Base-by-base conservation (phyloP, 2,888 invertebrate genomes). In the Melipona bicolor region DNA sequence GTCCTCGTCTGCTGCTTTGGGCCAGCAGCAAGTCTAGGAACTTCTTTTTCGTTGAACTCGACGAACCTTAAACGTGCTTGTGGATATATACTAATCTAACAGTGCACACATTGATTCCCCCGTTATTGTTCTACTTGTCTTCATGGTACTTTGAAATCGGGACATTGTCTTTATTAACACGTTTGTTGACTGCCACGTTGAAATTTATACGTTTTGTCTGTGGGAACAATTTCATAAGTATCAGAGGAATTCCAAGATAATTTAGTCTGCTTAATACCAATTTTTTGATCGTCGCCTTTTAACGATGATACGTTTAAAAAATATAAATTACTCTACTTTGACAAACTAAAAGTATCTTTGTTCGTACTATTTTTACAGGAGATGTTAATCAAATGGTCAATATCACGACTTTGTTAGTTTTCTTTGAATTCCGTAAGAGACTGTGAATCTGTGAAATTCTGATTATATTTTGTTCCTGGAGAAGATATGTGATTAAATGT, bases 41-140 rank as follows among this genome's bases (percentile, higher is more conserved):
- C 75, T 81, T 61, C 59, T 77, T 72, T 56, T 79, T 72, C 87
- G 71, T 76, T 65, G 68, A 82, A 81, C 67, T 54, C 74, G 24
- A 49, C 15, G 59, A 74, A 75, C 67, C 67, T 64, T 69, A 52
- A 73, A 67, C 71, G 74, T 75, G 49, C 67, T 54, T 54, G 24
- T 68, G 49, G 56, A 72, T 76, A 75, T 72, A 75, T 72, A 79
- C 70, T 71, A 27, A 68, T 50, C 71, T 76, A 71, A 64, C 64
- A 56, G 73, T 76, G 43, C 43, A 43, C 43, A 50, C 59, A 74
- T 52, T 65, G 27, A 77, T 64, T 62, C 56, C 71, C 3, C 43
- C 67, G 67, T 24, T 49, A 65, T 64, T 36, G 36, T 65, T 78
- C 74, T 72, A 59, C 65, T 80, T 85, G 49, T 64, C n/a, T 68